Base-by-base conservation (phyloP, 2,113 vertebrate species). In the Eurypyga helias region DNA sequence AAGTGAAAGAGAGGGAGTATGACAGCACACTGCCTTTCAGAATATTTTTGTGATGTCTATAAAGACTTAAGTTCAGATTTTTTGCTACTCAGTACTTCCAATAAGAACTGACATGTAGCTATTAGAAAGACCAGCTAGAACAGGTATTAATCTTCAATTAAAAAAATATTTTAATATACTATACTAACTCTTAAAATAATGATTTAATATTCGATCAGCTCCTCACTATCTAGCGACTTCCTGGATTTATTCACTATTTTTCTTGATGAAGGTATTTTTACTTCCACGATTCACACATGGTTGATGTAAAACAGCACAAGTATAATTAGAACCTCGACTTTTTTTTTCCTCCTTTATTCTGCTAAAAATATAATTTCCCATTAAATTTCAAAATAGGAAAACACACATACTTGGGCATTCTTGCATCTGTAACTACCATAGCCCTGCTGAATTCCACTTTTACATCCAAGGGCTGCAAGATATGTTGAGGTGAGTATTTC, bases 381-480 rank as follows among this genome's bases (percentile, higher is more conserved):
- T 60, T 51, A 92, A 87, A 94, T 75, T 83, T 86, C 17, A 79
- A 49, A 82, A 54, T 1, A 61, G 36, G 41, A 18, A 83, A 78
- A 38, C 62, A 75, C 28, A 96, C 98, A 77, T 98, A 99, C 99
- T 99, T 99, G 34, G 99, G 98, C 99, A 99, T 99, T 96, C 99
- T 98, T 48, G 98, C 96, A 98, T 99, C 99, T 81, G 98, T 99
- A 85, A 99, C 99, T 72, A 99, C 99, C 99, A 99, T 99, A 46
- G 99, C 99, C 87, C 99, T 98, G 92, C 98, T 99, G 75, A 99
- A 98, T 87, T 99, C 98, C 93, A 99, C 97, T 51, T 98, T 99
- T 58, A 99, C 98, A 95, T 99, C 99, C 94, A 99, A 98, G 8
- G 99, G 99, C 93, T 99, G 98, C 84, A 99, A 98, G 93, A 99